These are phyloP conservation scores for Seladonia tumulorum DNA, from an alignment of 2,888 invertebrate species.

Conservation along the genomic window DNA sequence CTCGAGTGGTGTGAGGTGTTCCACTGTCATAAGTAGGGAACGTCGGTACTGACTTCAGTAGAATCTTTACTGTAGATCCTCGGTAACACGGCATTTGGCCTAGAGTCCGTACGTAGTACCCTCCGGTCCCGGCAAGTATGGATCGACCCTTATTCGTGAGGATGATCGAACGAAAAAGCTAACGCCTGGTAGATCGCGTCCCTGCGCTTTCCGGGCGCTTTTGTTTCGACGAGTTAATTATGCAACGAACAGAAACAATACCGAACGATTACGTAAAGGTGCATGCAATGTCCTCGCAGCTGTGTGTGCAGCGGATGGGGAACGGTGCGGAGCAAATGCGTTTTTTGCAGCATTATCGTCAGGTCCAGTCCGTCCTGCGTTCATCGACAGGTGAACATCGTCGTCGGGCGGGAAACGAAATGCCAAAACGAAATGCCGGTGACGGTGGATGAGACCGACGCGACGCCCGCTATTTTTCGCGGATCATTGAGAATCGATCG, in stretches of 20 bases:
- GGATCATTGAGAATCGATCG: not conserved
- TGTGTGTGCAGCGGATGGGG: not conserved
- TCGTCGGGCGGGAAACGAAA: not conserved
- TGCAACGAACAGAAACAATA: conserved; percentile 55
- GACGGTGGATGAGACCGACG: not conserved
- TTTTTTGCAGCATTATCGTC: not conserved
- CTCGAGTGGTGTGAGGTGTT: too few species aligned
- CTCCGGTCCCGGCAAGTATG: too few species aligned
- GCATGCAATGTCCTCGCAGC: conserved; percentile 40
- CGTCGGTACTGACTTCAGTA: too few species aligned
- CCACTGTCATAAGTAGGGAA: too few species aligned
- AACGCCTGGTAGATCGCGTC: not conserved
- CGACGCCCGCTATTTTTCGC: not conserved
- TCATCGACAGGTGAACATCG: not conserved
- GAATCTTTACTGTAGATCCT: too few species aligned
- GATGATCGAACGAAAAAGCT: not conserved
- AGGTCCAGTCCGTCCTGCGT: not conserved
- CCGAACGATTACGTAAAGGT: conserved; percentile 50
- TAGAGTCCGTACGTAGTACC: too few species aligned
- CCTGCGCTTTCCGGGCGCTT: conserved; percentile 21
- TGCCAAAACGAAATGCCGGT: too few species aligned
- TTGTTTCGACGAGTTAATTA: conserved; percentile 59
- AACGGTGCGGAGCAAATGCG: not conserved
- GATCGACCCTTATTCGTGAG: not conserved
- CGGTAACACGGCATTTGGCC: too few species aligned